These are phyloP conservation scores for Naso thynnoides DNA, from an alignment of 2,797 vertebrate species.

Conservation along the genomic window DNA sequence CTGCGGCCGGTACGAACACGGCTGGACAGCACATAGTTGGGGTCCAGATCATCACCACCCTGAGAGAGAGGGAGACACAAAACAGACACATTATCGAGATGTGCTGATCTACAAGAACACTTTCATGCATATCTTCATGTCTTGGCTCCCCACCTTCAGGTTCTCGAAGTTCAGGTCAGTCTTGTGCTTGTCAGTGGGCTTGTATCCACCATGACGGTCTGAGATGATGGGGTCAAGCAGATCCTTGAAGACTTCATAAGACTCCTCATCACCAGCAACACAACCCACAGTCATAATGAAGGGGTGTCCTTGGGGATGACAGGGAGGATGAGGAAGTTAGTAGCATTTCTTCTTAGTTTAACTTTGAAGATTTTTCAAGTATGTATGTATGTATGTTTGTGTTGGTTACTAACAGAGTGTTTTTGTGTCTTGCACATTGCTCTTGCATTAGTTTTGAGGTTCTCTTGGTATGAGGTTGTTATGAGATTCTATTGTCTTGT, in stretches of 20 bases:
- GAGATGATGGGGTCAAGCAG: conserved; percentile 92
- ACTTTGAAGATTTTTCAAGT: neutral
- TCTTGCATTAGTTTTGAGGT: too few species aligned
- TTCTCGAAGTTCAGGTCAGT: conserved; percentile 96
- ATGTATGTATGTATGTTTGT: neutral
- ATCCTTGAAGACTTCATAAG: conserved; percentile 91
- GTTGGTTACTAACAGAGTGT: neutral
- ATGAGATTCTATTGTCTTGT: neutral
- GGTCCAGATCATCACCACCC: conserved; percentile 97
- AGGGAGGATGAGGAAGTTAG: neutral
- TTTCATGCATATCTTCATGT: neutral
- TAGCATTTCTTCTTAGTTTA: neutral
- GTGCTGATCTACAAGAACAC: neutral
- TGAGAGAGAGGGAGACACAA: conserved; percentile 49
- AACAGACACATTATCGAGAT: neutral
- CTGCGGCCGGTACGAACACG: conserved; percentile 97
- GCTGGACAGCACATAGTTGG: conserved; percentile 96
- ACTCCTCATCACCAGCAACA: conserved; percentile 95
- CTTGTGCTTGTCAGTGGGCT: conserved; percentile 93
- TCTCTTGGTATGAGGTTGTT: neutral
- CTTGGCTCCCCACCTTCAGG: conserved; percentile 87
- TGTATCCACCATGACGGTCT: conserved; percentile 93
- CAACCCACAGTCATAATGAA: conserved; percentile 98
- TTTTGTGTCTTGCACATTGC: too few species aligned
- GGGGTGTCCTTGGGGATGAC: conserved; percentile 86